Conservation (phyloP, 1,140 invertebrate genomes). For the Sminthurides bifidus region DNA sequence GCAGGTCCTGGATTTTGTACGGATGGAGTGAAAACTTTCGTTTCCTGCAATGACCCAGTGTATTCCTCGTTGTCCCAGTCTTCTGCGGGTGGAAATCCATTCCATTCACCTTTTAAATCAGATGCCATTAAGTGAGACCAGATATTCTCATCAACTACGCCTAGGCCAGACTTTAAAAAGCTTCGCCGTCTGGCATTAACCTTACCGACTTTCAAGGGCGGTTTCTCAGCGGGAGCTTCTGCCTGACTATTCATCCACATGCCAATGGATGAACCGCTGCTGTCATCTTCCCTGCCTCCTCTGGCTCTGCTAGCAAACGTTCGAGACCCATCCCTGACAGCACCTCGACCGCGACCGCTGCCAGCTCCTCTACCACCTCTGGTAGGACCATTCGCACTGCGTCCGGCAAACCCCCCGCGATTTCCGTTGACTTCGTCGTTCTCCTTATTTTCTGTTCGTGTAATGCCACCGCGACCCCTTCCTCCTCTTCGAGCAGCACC, state of each 20-base stretch:
- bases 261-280: constrained; percentile 25
- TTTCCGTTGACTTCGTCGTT: constrained; percentile 42
- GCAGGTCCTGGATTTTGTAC: constrained; percentile 34
- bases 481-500: constrained; percentile 36
- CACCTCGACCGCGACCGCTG: constrained; percentile 43
- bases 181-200: neutral
- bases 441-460: constrained; percentile 45
- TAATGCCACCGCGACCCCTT: constrained; percentile 40
- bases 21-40: constrained; percentile 83
- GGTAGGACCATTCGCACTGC: constrained; percentile 34
- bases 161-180: too few species aligned
- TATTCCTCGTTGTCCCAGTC: constrained; percentile 94
- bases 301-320: constrained; percentile 28
- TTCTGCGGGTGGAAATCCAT: constrained; percentile 44
- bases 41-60: constrained; percentile 79
- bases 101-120: constrained; percentile 25
- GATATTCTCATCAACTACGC: too few species aligned
- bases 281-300: constrained; percentile 19
- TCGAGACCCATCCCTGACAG: constrained; percentile 12
- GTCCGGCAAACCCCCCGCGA: constrained; percentile 37
- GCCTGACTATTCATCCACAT: constrained; percentile 33
- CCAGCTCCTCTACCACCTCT: constrained; percentile 43
- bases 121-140: neutral
- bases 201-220: constrained; percentile 31
- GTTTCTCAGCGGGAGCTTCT: constrained; percentile 13